Percentiles rank a stretch among this genome's conserved stretches.
Evolutionary conservation across 2,888 invertebrate species (phyloP).

Genomic region (Heliconius charithonia): DNA sequence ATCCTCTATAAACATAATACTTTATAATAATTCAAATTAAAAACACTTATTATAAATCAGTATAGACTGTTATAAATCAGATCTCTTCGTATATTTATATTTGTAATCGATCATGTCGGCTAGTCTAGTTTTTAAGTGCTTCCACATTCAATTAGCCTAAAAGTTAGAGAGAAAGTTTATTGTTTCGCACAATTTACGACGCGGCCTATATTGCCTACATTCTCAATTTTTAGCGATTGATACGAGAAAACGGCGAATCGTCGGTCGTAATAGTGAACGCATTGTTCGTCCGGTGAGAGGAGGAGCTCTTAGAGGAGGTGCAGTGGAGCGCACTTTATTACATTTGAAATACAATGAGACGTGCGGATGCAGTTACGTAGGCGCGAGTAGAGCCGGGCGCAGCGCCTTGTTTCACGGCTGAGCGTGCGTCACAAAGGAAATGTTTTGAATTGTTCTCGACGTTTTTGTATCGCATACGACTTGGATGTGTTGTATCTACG

Average conservation of each 20-base stretch:
- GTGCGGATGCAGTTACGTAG: conserved; percentile 49
- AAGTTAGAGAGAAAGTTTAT: conserved; percentile 59
- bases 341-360: conserved; percentile 62
- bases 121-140: conserved; percentile 6
- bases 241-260: conserved; percentile 47
- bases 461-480: conserved; percentile 27
- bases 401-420: conserved; percentile 40
- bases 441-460: conserved; percentile 42
- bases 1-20: background rate
- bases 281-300: conserved; percentile 57
- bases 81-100: background rate
- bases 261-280: conserved; percentile 49
- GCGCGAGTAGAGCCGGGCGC: conserved; percentile 52
- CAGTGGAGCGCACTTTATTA: conserved; percentile 67
- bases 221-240: conserved; percentile 36
- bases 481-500: conserved; percentile 1
- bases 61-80: background rate
- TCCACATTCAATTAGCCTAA: conserved; percentile 43
- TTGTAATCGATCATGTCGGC: background rate
- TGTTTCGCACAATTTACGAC: conserved; percentile 46
- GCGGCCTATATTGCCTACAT: conserved; percentile 10
- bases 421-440: conserved; percentile 43
- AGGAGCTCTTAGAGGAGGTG: conserved; percentile 47
- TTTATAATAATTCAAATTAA: background rate
- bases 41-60: background rate